Percentiles rank a stretch among this genome's conserved stretches.
Conservation (phyloP, 2,797 vertebrate genomes). For the Pyrocephalus nanus region DNA sequence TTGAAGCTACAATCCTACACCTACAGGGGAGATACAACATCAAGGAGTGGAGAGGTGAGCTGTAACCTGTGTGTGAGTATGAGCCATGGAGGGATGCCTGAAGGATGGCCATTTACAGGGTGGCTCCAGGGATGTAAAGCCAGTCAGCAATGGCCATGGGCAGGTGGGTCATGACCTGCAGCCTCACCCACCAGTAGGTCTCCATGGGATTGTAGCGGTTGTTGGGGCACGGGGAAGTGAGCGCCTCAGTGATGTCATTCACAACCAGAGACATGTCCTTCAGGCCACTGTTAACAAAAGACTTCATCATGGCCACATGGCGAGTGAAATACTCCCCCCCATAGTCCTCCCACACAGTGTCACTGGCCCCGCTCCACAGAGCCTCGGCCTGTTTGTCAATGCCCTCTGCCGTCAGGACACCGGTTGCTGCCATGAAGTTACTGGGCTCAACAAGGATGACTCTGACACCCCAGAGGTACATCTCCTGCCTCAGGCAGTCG, state of each 20-base stretch:
- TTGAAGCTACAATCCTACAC: neutral
- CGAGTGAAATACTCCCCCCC: constrained; percentile 79
- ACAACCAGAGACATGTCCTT: constrained; percentile 77
- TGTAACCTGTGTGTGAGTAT: neutral
- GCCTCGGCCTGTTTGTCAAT: constrained; percentile 76
- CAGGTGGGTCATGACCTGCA: constrained; percentile 84
- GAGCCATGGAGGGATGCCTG: neutral
- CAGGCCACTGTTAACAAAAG: constrained; percentile 79
- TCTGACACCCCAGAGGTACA: constrained; percentile 87
- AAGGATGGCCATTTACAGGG: neutral
- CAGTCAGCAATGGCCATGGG: constrained; percentile 82
- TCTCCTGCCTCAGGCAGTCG: constrained; percentile 88
- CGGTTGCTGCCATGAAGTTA: constrained; percentile 85
- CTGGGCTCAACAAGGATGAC: constrained; percentile 86
- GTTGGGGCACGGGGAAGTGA: constrained; percentile 78
- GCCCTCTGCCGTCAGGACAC: constrained; percentile 78
- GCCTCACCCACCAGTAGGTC: constrained; percentile 84
- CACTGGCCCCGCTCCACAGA: constrained; percentile 80
- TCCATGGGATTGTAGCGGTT: constrained; percentile 84
- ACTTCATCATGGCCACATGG: constrained; percentile 79
- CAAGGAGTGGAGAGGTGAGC: neutral
- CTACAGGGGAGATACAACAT: neutral
- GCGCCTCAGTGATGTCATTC: constrained; percentile 80
- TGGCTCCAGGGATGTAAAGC: constrained; percentile 74
- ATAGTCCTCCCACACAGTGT: constrained; percentile 79